Base-by-base conservation (phyloP, 1,140 invertebrate genomes). In the Drosophila parvula region DNA sequence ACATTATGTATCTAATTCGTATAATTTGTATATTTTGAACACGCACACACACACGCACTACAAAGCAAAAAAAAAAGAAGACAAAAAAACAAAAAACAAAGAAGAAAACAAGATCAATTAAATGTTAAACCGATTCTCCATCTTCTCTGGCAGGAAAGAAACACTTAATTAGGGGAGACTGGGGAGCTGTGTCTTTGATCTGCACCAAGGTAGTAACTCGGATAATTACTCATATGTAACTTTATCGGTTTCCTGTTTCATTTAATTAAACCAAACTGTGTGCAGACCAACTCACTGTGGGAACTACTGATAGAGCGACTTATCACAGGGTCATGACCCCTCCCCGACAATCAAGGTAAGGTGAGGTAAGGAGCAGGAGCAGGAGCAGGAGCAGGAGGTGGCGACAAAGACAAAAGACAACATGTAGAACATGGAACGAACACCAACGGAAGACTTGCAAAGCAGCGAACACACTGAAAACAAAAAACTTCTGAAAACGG, bases 401-500 rank as follows among this genome's bases (percentile, higher is more conserved):
- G 41, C 47, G 57, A 55, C 34, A 22, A 22, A 22, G 22, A 22
- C 22, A 22, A 22, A 22, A 59, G 68, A 68, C 56, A 77, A 78
- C 64, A 68, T 50, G 43, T 55, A 68, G 50, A 74, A 63, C 43
- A 70, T 50, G 45, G 71, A 69, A 76, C 73, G 16, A 76, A 77
- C 63, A 76, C 58, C 63, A 77, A 77, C 71, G 41, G 50, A 77
- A 78, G 63, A 76, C 45, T 76, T 65, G 71, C 71, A 55, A 77
- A 69, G 74, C 63, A 57, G 62, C 73, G 53, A 76, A 62, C 57
- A 44, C 68, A 44, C 68, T 38, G 60, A 63, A 76, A 57, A 65
- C 28, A 34, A 60, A 70, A 59, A 74, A 60, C 22, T 51, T 51
- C 50, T 22, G 57, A 30, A 45, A 27, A 71, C 10, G 38, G n/a